phyloP scores from a whole-genome alignment of 2,113 vertebrate species.

The Platycercus adscitus region DNA sequence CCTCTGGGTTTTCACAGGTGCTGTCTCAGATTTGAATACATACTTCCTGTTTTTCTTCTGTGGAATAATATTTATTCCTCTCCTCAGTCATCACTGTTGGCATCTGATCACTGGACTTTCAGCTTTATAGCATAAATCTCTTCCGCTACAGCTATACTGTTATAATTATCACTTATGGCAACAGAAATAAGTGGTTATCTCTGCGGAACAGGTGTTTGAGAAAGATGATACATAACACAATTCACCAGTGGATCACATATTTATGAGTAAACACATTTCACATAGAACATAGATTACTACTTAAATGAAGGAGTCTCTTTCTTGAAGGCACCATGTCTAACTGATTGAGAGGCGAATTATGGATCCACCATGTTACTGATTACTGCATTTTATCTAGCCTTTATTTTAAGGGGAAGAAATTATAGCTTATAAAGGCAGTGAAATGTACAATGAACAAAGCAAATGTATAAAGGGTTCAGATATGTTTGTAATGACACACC shows the following conservation, averaged over 20 bases:
- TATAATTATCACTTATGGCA: conserved; percentile 26
- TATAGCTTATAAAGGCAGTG: not conserved
- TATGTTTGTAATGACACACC: not conserved
- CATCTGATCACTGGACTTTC: not conserved
- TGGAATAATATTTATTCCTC: not conserved
- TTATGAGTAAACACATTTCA: conserved; percentile 51
- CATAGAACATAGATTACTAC: not conserved
- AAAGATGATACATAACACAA: not conserved
- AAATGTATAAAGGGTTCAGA: not conserved
- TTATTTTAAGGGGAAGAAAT: not conserved
- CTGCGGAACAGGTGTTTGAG: not conserved
- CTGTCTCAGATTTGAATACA: not conserved
- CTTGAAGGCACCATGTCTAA: not conserved
- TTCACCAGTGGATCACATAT: not conserved
- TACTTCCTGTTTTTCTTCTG: not conserved
- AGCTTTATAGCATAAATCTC: conserved; percentile 6
- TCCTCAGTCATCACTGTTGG: not conserved
- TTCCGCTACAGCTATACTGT: not conserved
- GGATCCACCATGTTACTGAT: not conserved
- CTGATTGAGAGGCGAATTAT: not conserved
- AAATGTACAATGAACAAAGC: not conserved
- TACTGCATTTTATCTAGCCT: not conserved
- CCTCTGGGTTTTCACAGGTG: not conserved
- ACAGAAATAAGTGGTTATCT: conserved; percentile 39
- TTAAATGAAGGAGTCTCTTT: not conserved